Conservation (phyloP, 2,797 vertebrate species). For the Novumbra hubbsi region DNA sequence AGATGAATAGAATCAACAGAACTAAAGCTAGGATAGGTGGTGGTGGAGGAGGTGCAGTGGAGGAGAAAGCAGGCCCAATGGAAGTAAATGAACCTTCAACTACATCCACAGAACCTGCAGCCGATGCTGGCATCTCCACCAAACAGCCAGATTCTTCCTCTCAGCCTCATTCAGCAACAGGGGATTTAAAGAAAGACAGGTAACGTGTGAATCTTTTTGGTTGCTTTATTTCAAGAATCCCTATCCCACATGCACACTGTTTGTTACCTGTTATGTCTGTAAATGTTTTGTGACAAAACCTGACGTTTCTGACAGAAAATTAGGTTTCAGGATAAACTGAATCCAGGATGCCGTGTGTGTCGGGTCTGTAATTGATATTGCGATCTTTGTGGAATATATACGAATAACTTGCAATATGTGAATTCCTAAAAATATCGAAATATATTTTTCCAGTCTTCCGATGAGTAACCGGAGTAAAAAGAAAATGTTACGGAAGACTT, state of each 20-base stretch:
- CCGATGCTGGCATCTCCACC: background rate
- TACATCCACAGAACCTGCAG: slow-evolving; percentile 9
- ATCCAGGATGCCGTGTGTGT: too few relatives aligned
- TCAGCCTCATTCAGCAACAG: slow-evolving; percentile 5
- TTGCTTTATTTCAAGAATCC: too few relatives aligned
- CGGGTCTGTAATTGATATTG: background rate
- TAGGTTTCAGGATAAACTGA: too few relatives aligned
- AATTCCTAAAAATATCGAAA: background rate
- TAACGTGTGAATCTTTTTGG: background rate
- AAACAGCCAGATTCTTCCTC: background rate
- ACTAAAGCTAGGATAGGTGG: slow-evolving; percentile 46
- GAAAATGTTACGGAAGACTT: slow-evolving; percentile 81
- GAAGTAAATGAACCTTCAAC: slow-evolving; percentile 2
- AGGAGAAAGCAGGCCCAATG: background rate
- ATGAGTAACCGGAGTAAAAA: slow-evolving; percentile 70
- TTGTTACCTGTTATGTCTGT: too few relatives aligned
- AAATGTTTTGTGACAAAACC: too few relatives aligned
- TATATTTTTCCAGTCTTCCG: slow-evolving; percentile 42
- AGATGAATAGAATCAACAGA: slow-evolving; percentile 61
- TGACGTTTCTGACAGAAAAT: too few relatives aligned
- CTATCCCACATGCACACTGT: too few relatives aligned
- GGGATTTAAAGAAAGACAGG: slow-evolving; percentile 31
- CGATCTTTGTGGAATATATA: background rate
- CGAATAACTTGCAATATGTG: background rate
- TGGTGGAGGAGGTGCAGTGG: background rate